Base-by-base conservation (phyloP, 2,888 invertebrate species). In the Hypomecis atomaria region DNA sequence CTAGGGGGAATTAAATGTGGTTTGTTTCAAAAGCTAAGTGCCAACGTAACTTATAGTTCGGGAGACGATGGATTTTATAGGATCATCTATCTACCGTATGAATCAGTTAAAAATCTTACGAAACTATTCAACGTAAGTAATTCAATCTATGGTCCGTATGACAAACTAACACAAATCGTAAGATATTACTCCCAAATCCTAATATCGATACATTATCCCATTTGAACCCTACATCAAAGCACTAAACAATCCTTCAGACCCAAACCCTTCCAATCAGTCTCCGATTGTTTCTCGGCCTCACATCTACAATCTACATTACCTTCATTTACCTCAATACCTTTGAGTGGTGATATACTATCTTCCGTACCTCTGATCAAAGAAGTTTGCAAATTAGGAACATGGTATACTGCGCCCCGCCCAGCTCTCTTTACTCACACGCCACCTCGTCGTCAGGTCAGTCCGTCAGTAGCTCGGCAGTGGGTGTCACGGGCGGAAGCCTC, bases 401-500 rank as follows among this genome's bases (percentile, higher is more conserved):
- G 52, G 38, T 50, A 23, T 23, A 13, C 40, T 60, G 57, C 62
- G 61, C 58, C 65, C 64, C 75, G 75, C 74, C 73, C 58, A 67
- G 37, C 74, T 74, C 76, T 64, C 43, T 34, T 71, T 70, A 72
- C 77, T 76, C 70, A 37, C 62, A 52, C 4, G 54, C 75, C 67
- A 69, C 66, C 74, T 76, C 71, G 13, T 10, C 40, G 6, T 23
- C 23, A 4, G 9, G 33, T 56, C 69, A 50, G 34, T 33, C 52
- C 33, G 57, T 36, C 76, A 79, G 78, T 78, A 66, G 56, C 58
- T 55, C 69, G 65, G 71, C 69, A 71, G 78, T 79, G 75, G 78
- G 78, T 78, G 77, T 72, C 78, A 78, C 78, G 80, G 82, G 79
- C 88, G 88, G 87, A 87, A 85, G 85, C 81, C 72, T 78, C 70